phyloP scores from a whole-genome alignment of 2,797 vertebrate genomes.

The Rhyacichthys aspro region DNA sequence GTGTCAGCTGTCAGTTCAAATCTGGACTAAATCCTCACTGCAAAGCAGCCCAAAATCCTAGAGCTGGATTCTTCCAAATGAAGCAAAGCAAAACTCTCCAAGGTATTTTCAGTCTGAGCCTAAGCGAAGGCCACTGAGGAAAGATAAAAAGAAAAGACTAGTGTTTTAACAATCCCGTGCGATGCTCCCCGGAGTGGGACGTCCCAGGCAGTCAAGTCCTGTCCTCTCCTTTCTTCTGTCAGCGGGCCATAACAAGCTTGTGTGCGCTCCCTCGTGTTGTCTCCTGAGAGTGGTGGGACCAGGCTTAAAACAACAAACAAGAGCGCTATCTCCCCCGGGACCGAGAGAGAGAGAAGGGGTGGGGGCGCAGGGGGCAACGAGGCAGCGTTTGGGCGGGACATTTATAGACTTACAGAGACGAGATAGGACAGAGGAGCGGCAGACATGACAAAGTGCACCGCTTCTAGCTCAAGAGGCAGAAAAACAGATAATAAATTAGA shows the following conservation, averaged over 20 bases:
- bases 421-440: slow-evolving; percentile 12
- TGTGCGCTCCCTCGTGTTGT: slow-evolving; percentile 60
- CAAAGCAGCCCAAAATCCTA: slow-evolving; percentile 34
- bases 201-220: slow-evolving; percentile 50
- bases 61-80: slow-evolving; percentile 45
- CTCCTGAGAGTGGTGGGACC: slow-evolving; percentile 78
- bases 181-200: slow-evolving; percentile 67
- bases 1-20: slow-evolving; percentile 61
- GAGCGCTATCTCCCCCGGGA: slow-evolving; percentile 65
- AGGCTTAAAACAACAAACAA: slow-evolving; percentile 78
- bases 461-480: slow-evolving; percentile 1
- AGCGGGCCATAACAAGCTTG: slow-evolving; percentile 54
- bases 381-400: slow-evolving; percentile 13
- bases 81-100: slow-evolving; percentile 35
- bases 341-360: slow-evolving; percentile 19
- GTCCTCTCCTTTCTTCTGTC: slow-evolving; percentile 35
- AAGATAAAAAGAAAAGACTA: slow-evolving; percentile 9
- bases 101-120: slow-evolving; percentile 24
- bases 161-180: slow-evolving; percentile 72
- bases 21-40: slow-evolving; percentile 46
- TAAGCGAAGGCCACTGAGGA: background rate
- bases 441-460: slow-evolving; percentile 33
- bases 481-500: no score
- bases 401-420: slow-evolving; percentile 8
- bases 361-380: background rate